Evolutionary conservation across 1,140 invertebrate species (phyloP), one percentile per base, ranked within the genome.

Genomic region (Trachymyrmex cornetzi): DNA sequence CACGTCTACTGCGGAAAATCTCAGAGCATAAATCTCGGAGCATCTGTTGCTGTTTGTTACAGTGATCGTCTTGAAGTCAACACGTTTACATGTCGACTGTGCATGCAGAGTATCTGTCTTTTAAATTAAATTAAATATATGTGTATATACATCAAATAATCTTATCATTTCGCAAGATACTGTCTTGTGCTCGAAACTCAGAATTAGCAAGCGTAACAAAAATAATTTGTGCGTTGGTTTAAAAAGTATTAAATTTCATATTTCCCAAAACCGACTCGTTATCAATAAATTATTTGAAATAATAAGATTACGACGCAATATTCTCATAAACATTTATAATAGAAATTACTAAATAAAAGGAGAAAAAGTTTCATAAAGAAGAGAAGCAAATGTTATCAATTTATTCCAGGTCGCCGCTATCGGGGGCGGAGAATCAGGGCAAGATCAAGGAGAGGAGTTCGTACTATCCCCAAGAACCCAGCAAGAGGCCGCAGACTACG

Each of bases 391-490:
- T 22, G 53, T 30, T 44, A 9, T 16, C 22, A 7, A 71, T 38
- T 53, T 27, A 55, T 93, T 91, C 9, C 90, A 95, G 95, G 80
- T 95, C 94, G 27, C 95, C 95, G 6, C 88, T 95, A 34, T 95
- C 95, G 57, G 95, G 94, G 12, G 79, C 90, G 55, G 94, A 94
- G 44, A 88, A 92, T 16, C 93, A 93, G 64, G 92, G 92, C 19
- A 89, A 79, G 38, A 93, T 93, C 64, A 86, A 87, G 5, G 94
- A 94, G 75, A 92, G 93, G 19, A 93, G 89, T 22, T 93, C 94
- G 3, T 95, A 95, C 79, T 95, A 95, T 38, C 93, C 94, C 6
- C 93, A 95, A 24, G 92, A 94, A 75, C 93, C 95, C 57, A 91
- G 88, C 80, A 94, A 93, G 75, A 92, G 92, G 91, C 93, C 94